phyloP scores from a whole-genome alignment of 1,140 invertebrate species.

The Ooceraea biroi region DNA sequence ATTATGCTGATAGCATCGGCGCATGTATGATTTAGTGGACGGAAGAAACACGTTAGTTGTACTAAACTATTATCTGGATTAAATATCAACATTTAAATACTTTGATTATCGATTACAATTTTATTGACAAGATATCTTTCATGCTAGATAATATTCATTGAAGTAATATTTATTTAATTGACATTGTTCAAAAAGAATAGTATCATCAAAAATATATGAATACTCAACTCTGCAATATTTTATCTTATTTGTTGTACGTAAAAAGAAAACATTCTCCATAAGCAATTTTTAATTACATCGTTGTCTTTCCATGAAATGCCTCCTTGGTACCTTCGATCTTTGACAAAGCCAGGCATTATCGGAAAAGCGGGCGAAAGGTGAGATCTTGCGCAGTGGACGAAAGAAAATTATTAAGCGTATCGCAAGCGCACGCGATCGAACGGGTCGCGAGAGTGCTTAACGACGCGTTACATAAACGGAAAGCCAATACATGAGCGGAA shows the following conservation, averaged over 20 bases:
- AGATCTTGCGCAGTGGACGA: not conserved
- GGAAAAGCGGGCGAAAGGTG: not conserved
- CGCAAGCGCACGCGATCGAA: conserved; percentile 31
- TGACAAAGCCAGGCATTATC: conserved; percentile 2
- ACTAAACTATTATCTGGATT: not conserved
- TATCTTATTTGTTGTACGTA: too few relatives aligned
- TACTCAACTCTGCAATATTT: too few relatives aligned
- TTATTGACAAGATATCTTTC: not conserved
- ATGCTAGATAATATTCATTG: not conserved
- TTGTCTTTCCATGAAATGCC: not conserved
- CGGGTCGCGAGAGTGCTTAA: conserved; percentile 50
- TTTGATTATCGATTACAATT: conserved; percentile 18
- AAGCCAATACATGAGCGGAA: conserved; percentile 50
- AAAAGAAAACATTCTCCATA: too few relatives aligned
- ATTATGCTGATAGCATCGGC: conserved; percentile 6
- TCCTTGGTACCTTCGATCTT: conserved; percentile 12
- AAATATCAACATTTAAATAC: conserved; percentile 13
- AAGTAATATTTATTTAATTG: not conserved
- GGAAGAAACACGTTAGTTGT: not conserved
- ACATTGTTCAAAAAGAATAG: not conserved
- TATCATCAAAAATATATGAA: too few relatives aligned
- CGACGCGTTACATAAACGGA: conserved; percentile 59
- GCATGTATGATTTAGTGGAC: not conserved
- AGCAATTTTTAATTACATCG: not conserved
- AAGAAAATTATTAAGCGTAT: conserved; percentile 57